phyloP scores from a whole-genome alignment of 2,797 vertebrate species.

The Sus cebifrons region DNA sequence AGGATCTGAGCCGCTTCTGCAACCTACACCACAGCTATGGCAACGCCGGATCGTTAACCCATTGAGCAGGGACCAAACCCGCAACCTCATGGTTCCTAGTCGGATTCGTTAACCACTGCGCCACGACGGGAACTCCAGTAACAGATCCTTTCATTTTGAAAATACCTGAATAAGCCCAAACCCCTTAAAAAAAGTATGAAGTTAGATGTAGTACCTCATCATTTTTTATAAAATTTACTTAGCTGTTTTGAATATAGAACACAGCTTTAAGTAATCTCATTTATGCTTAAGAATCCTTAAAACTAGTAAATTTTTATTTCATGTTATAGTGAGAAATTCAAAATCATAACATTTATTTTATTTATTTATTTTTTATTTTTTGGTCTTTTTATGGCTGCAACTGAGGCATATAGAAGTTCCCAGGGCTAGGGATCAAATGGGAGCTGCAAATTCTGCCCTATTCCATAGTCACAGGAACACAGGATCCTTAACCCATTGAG shows the following conservation, averaged over 20 bases:
- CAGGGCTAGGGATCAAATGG: too few relatives aligned
- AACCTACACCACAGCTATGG: too few relatives aligned
- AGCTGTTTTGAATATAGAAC: not conserved
- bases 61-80: too few relatives aligned
- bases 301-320: not conserved
- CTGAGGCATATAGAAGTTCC: too few relatives aligned
- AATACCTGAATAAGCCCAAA: not conserved
- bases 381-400: too few relatives aligned
- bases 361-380: not conserved
- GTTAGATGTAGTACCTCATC: not conserved
- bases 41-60: too few relatives aligned
- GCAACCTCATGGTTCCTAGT: too few relatives aligned
- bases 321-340: not conserved
- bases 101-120: too few relatives aligned
- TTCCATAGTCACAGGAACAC: too few relatives aligned
- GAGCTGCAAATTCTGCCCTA: too few relatives aligned
- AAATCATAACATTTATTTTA: not conserved
- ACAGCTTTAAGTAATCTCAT: not conserved
- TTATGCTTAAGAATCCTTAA: not conserved
- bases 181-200: not conserved
- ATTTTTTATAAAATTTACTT: slow-evolving; percentile 32
- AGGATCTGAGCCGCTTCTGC: too few relatives aligned
- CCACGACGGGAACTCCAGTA: not conserved
- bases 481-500: too few relatives aligned
- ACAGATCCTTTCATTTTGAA: not conserved